phyloP scores from a whole-genome alignment of 2,797 vertebrate genomes.

The Threskiornis aethiopicus region DNA sequence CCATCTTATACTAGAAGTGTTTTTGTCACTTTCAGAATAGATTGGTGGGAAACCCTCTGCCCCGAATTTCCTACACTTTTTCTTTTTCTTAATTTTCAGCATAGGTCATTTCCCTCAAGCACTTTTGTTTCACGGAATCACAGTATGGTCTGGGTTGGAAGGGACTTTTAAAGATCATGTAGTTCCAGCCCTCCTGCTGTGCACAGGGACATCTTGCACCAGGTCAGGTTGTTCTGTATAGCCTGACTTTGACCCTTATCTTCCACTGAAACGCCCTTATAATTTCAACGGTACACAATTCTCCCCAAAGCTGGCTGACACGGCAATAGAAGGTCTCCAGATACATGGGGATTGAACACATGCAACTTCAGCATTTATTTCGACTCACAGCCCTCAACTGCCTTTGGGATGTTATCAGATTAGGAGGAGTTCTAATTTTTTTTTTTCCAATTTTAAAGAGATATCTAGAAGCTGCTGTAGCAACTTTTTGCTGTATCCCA shows the following conservation, averaged over 20 bases:
- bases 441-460: not conserved
- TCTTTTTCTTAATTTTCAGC: not conserved
- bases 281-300: not conserved
- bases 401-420: not conserved
- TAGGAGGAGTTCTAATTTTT: not conserved
- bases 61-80: not conserved
- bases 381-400: not conserved
- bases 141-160: not conserved
- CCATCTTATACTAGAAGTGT: not conserved
- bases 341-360: not conserved
- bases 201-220: not conserved
- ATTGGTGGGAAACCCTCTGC: not conserved
- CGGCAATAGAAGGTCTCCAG: not conserved
- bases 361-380: not conserved
- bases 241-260: not conserved
- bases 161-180: not conserved
- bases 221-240: not conserved
- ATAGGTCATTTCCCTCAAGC: not conserved
- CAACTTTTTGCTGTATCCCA: not conserved
- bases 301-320: not conserved
- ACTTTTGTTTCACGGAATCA: not conserved
- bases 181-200: not conserved
- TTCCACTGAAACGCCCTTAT: not conserved
- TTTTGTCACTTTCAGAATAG: conserved; percentile 1
- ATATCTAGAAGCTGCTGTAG: not conserved